phyloP scores from a whole-genome alignment of 1,140 invertebrate genomes.

The Cheumatopsyche charites region DNA sequence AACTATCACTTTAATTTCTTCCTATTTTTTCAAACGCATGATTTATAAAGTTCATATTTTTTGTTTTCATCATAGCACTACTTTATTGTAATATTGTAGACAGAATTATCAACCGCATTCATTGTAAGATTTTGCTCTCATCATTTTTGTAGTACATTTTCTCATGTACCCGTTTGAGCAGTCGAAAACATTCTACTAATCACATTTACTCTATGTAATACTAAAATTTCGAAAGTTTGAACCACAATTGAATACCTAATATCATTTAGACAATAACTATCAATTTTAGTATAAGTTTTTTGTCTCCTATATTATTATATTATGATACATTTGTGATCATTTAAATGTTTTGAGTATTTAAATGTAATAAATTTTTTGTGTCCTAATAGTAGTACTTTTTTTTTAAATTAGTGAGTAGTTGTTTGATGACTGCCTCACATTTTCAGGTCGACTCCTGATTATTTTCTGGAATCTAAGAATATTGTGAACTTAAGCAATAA shows the following conservation, averaged over 20 bases:
- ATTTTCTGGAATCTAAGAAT: not conserved
- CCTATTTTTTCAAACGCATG: too few relatives aligned
- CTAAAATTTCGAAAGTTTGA: not conserved
- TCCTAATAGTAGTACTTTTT: constrained; percentile 32
- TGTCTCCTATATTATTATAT: constrained; percentile 10
- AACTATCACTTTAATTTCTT: not conserved
- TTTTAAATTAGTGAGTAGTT: constrained; percentile 30
- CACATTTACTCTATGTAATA: not conserved
- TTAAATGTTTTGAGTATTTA: constrained; percentile 23
- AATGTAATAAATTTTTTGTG: constrained; percentile 28
- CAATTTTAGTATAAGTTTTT: constrained; percentile 32
- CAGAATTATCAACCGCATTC: not conserved
- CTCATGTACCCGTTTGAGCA: too few relatives aligned
- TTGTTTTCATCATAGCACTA: too few relatives aligned
- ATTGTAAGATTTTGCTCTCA: not conserved
- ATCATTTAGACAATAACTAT: constrained; percentile 37
- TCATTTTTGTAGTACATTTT: not conserved
- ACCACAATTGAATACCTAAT: constrained; percentile 13
- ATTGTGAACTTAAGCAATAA: constrained; percentile 1
- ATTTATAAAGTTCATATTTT: too few relatives aligned
- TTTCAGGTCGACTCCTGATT: constrained; percentile 27
- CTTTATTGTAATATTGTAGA: not conserved
- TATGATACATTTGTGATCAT: not conserved
- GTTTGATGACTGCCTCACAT: constrained; percentile 27
- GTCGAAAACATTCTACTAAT: constrained; percentile 1